These are phyloP conservation scores for Heterotis niloticus DNA, from an alignment of 2,113 vertebrate species.

Conservation along the genomic window DNA sequence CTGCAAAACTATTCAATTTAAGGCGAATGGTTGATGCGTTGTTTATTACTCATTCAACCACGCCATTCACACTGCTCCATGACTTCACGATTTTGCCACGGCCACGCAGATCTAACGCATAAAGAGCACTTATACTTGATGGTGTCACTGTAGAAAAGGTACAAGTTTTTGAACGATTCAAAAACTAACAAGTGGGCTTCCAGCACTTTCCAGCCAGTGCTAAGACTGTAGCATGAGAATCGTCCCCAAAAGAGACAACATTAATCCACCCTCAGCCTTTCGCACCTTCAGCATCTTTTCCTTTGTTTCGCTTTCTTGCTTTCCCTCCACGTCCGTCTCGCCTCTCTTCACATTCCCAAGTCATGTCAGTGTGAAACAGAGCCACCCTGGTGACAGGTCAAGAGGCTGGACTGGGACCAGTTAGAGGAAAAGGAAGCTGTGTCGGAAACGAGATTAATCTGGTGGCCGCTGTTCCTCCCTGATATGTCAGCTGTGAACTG, in stretches of 20 bases:
- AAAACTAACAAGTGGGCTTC: not conserved
- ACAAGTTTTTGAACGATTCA: no score
- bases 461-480: slow-evolving; percentile 78
- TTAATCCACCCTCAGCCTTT: not conserved
- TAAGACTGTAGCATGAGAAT: not conserved
- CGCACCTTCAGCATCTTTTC: not conserved
- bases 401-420: slow-evolving; percentile 75
- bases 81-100: no score
- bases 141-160: not conserved
- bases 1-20: not conserved
- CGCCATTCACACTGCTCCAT: no score
- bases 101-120: not conserved
- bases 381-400: slow-evolving; percentile 74
- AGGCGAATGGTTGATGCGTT: not conserved
- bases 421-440: slow-evolving; percentile 83
- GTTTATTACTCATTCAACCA: not conserved
- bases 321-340: not conserved
- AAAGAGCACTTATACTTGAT: not conserved
- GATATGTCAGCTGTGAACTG: slow-evolving; percentile 81
- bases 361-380: slow-evolving; percentile 56
- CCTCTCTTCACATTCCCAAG: slow-evolving; percentile 41
- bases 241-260: slow-evolving; percentile 57
- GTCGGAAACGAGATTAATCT: slow-evolving; percentile 85
- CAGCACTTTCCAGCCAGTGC: not conserved
- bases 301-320: not conserved